Conservation (phyloP, 2,797 vertebrate genomes). For the Ptychadena robeensis region DNA sequence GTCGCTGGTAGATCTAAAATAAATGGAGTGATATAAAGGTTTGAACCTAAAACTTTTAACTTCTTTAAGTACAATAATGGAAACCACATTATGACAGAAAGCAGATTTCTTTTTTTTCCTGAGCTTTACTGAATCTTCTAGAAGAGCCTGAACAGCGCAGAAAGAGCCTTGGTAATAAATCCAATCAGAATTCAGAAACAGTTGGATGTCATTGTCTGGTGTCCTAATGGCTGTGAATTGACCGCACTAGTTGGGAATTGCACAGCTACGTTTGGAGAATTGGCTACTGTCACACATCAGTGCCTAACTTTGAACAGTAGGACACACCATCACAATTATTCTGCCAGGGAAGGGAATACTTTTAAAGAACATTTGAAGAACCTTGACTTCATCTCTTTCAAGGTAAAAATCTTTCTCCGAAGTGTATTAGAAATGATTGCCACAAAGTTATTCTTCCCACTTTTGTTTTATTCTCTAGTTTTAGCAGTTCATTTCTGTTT, state of each 20-base stretch:
- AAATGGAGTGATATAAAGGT: no score
- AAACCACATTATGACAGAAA: neutral
- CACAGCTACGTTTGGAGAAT: neutral
- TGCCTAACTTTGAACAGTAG: constrained; percentile 2
- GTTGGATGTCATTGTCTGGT: constrained; percentile 8
- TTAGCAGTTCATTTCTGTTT: no score
- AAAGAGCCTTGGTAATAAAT: constrained; percentile 12
- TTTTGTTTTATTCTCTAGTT: neutral
- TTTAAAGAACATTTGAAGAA: constrained; percentile 2
- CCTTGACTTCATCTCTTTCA: neutral
- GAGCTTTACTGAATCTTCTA: neutral
- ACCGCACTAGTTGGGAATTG: constrained; percentile 15
- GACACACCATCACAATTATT: constrained; percentile 18
- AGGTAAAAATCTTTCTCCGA: neutral
- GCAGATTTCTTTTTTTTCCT: neutral
- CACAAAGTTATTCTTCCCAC: neutral
- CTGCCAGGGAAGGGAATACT: neutral
- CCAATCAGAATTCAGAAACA: constrained; percentile 1
- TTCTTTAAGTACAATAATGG: neutral
- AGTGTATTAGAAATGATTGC: neutral
- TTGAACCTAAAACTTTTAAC: neutral
- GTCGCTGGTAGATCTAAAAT: no score
- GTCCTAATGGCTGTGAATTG: constrained; percentile 26
- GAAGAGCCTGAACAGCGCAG: neutral
- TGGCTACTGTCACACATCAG: constrained; percentile 30